Conservation (phyloP, 2,888 invertebrate genomes). For the Dusona sp. region DNA sequence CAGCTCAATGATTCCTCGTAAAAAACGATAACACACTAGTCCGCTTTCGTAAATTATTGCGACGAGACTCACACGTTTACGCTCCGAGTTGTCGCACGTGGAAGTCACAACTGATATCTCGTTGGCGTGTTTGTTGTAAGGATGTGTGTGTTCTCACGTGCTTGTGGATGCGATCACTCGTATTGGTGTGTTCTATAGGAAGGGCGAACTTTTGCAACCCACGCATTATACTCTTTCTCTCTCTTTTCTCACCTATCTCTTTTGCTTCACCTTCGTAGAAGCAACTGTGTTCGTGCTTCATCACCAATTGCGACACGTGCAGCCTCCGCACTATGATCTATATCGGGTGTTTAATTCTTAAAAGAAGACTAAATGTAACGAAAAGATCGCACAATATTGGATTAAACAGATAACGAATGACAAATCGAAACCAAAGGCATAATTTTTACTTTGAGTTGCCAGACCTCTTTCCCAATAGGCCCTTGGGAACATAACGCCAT, state of each 20-base stretch:
- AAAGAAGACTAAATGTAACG: constrained; percentile 14
- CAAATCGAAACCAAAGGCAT: not conserved
- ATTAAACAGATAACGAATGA: not conserved
- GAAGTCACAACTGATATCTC: constrained; percentile 71
- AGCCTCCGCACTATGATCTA: constrained; percentile 66
- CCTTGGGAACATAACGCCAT: not conserved
- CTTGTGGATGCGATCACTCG: constrained; percentile 16
- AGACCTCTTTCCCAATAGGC: not conserved
- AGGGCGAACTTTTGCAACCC: constrained; percentile 77
- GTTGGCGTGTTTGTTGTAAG: constrained; percentile 44
- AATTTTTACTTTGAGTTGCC: not conserved
- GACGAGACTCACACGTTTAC: constrained; percentile 73
- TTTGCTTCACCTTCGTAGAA: constrained; percentile 71
- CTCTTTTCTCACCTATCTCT: constrained; percentile 18
- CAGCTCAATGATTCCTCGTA: constrained; percentile 49
- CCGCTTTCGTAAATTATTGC: constrained; percentile 64
- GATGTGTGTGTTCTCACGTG: not conserved
- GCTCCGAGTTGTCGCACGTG: constrained; percentile 73
- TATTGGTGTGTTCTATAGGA: constrained; percentile 70
- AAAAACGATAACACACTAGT: constrained; percentile 51
- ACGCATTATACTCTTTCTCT: constrained; percentile 69
- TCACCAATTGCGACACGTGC: constrained; percentile 37
- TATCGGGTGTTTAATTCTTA: constrained; percentile 59
- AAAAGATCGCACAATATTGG: not conserved
- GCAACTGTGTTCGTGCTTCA: constrained; percentile 69